These are phyloP conservation scores for Lasioglossum albipes DNA, from an alignment of 1,140 invertebrate species.

Conservation along the genomic window DNA sequence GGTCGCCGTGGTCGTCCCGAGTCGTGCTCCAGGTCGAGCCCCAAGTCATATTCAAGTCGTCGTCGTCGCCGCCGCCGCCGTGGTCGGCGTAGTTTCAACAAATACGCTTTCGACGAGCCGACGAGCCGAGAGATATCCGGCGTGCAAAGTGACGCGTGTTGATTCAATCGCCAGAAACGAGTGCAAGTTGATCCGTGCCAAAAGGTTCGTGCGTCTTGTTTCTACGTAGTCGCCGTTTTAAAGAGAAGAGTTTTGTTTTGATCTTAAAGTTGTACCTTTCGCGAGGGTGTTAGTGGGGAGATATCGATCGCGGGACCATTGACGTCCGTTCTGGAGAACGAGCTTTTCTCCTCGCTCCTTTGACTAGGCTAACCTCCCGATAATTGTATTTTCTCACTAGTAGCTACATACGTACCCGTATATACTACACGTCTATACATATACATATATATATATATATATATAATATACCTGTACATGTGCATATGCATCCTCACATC, in stretches of 20 bases:
- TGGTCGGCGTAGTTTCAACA: background rate
- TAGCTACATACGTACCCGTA: background rate
- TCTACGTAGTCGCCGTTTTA: slow-evolving; percentile 13
- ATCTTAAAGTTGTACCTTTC: slow-evolving; percentile 52
- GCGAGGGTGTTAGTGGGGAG: slow-evolving; percentile 54
- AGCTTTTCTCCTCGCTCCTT: slow-evolving; percentile 42
- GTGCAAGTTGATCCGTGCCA: slow-evolving; percentile 47
- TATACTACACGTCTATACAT: background rate
- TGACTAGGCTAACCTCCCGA: slow-evolving; percentile 41
- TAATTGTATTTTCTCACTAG: slow-evolving; percentile 43
- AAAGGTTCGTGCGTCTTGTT: slow-evolving; percentile 14
- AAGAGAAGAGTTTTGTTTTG: slow-evolving; percentile 58
- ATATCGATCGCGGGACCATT: slow-evolving; percentile 65
- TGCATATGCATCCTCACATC: background rate
- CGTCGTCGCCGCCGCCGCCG: background rate
- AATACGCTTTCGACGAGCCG: slow-evolving; percentile 20
- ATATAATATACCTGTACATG: background rate
- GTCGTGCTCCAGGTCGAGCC: too few relatives aligned
- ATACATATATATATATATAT: too few relatives aligned
- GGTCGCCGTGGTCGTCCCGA: background rate
- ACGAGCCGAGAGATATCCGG: slow-evolving; percentile 5
- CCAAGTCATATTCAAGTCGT: background rate
- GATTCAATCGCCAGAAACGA: slow-evolving; percentile 31
- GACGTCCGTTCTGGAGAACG: slow-evolving; percentile 64
- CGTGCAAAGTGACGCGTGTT: slow-evolving; percentile 43